These are phyloP conservation scores for Megalops atlanticus DNA, from an alignment of 2,113 vertebrate genomes.

Conservation along the genomic window DNA sequence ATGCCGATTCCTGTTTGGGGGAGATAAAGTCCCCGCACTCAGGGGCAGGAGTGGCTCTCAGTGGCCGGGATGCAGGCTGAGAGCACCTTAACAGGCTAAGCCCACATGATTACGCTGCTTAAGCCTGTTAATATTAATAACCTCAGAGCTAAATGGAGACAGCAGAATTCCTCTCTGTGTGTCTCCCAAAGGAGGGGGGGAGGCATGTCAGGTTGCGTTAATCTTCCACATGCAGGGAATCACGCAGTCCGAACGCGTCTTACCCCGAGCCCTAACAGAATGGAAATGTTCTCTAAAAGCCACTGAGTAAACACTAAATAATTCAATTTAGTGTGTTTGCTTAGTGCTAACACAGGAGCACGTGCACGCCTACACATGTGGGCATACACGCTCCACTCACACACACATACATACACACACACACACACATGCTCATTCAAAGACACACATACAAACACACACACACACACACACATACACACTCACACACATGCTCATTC, in stretches of 20 bases:
- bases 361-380: neutral
- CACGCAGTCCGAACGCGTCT: neutral
- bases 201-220: neutral
- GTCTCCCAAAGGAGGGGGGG: neutral
- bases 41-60: too few relatives aligned
- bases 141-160: neutral
- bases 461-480: neutral
- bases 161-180: neutral
- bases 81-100: neutral
- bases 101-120: neutral
- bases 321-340: neutral
- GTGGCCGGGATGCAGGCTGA: too few relatives aligned
- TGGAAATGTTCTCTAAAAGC: neutral
- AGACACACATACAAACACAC: neutral
- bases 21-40: too few relatives aligned
- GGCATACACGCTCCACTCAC: too few relatives aligned
- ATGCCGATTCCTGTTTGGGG: too few relatives aligned
- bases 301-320: neutral
- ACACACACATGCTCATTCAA: neutral
- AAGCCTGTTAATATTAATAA: constrained; percentile 18
- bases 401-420: too few relatives aligned
- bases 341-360: neutral
- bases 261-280: too few relatives aligned
- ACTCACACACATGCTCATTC: too few relatives aligned
- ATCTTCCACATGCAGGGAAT: neutral